Percentiles rank a stretch among this genome's conserved stretches.
Evolutionary conservation across 2,797 vertebrate species (phyloP).

Genomic region (Pyrrhura leucotis): DNA sequence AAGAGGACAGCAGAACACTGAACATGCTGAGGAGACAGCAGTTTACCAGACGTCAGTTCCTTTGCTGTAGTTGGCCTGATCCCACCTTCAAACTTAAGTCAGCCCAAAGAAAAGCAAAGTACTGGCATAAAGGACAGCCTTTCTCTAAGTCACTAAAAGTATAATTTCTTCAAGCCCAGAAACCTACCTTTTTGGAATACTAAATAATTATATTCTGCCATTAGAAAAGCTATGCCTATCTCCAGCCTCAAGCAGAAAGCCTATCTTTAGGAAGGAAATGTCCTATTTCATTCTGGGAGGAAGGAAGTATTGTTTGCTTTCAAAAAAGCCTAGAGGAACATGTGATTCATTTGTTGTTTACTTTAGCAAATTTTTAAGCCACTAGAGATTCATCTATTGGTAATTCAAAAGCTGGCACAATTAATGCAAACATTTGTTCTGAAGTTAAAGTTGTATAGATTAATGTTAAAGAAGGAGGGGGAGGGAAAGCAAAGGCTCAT

Average conservation of each 20-base stretch:
- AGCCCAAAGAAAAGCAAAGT: background rate
- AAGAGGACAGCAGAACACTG: background rate
- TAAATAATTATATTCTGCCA: background rate
- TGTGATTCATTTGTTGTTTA: slow-evolving; percentile 50
- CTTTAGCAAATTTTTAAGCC: slow-evolving; percentile 23
- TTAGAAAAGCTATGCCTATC: background rate
- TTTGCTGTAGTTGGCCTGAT: background rate
- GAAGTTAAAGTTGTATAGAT: background rate
- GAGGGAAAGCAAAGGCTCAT: background rate
- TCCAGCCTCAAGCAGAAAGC: background rate
- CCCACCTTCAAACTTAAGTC: background rate
- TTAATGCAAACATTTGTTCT: slow-evolving; percentile 42
- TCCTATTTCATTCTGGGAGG: background rate
- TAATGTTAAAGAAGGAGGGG: background rate
- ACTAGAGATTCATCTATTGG: background rate
- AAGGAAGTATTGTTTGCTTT: background rate
- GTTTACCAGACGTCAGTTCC: background rate
- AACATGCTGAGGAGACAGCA: background rate
- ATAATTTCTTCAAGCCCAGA: background rate
- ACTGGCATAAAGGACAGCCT: background rate
- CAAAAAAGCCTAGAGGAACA: slow-evolving; percentile 7
- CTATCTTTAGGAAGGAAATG: background rate
- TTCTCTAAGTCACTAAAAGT: background rate
- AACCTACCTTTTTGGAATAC: background rate
- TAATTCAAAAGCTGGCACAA: slow-evolving; percentile 42